Conservation (phyloP, 2,797 vertebrate species). For the Zalophus californianus region DNA sequence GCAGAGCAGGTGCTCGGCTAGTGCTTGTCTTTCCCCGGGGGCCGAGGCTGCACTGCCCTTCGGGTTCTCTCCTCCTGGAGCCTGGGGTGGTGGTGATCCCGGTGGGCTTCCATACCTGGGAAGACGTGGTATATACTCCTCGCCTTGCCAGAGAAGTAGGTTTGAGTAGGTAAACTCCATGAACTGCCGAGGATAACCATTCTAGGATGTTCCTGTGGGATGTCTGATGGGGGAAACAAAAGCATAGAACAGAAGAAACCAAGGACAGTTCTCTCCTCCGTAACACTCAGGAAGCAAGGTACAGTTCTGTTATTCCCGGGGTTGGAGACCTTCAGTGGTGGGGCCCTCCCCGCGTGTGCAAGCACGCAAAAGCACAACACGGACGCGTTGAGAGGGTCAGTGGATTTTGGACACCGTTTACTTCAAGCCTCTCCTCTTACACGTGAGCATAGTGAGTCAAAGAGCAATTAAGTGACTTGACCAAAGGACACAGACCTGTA, state of each 20-base stretch:
- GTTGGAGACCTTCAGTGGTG: neutral
- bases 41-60: neutral
- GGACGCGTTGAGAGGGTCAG: neutral
- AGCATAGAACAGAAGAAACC: neutral
- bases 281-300: neutral
- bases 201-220: neutral
- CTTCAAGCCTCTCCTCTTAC: neutral
- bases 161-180: neutral
- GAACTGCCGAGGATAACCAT: neutral
- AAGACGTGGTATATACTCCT: neutral
- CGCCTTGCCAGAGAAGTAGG: neutral
- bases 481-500: neutral
- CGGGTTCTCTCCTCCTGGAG: neutral
- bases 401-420: neutral
- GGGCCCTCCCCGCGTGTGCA: neutral
- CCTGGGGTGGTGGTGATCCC: too few species aligned
- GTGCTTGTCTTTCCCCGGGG: neutral
- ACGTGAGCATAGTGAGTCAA: neutral
- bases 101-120: neutral
- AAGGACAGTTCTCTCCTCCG: neutral
- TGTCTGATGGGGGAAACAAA: neutral
- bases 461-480: neutral
- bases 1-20: neutral
- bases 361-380: too few species aligned
- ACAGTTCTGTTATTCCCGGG: neutral